phyloP scores from a whole-genome alignment of 2,113 vertebrate genomes.

The Mesoclemmys tuberculata region DNA sequence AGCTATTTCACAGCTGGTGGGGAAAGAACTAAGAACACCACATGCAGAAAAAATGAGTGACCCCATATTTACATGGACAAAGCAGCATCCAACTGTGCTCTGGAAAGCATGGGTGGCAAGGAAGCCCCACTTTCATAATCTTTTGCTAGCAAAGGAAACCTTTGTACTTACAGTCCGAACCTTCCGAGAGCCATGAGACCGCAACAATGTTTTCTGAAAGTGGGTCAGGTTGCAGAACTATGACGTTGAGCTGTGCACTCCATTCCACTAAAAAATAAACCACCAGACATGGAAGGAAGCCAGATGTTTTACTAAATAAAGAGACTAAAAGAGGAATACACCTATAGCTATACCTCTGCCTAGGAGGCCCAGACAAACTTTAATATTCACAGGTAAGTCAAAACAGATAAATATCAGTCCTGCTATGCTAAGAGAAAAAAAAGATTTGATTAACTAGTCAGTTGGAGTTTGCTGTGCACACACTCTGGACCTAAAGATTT shows the following conservation, averaged over 20 bases:
- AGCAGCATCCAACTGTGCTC: not conserved
- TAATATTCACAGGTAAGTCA: not conserved
- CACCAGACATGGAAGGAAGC: not conserved
- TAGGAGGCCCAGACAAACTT: not conserved
- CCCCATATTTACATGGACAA: not conserved
- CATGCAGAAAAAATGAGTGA: not conserved
- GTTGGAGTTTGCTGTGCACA: not conserved
- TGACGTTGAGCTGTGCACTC: conserved; percentile 85
- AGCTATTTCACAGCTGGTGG: not conserved
- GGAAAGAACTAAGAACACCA: not conserved
- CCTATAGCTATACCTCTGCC: not conserved
- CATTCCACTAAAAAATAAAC: conserved; percentile 88
- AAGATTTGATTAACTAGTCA: fast-evolving
- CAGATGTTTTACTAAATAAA: not conserved
- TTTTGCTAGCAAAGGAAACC: conserved; percentile 14
- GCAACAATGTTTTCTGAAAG: conserved; percentile 91
- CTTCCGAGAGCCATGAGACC: conserved; percentile 78
- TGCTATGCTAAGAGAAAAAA: not conserved
- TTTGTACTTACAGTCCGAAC: conserved; percentile 88
- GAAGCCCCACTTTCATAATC: not conserved
- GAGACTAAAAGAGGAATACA: not conserved
- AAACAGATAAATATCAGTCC: not conserved
- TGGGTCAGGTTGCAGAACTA: conserved; percentile 85
- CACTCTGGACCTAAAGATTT: not conserved
- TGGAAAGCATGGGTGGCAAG: not conserved